phyloP scores from a whole-genome alignment of 1,140 invertebrate species.

The Amyelois transitella region DNA sequence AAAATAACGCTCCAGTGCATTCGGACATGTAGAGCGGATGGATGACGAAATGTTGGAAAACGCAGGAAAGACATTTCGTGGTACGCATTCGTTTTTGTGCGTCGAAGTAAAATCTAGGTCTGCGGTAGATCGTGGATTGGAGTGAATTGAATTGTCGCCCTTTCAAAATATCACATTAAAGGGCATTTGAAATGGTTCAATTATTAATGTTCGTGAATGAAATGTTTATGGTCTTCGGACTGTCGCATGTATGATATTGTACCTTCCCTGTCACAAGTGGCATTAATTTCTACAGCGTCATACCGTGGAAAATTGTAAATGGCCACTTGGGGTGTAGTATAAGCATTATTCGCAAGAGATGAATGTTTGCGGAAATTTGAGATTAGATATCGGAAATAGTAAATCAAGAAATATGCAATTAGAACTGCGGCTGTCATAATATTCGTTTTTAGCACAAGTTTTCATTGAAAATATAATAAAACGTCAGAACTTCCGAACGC shows the following conservation, averaged over 20 bases:
- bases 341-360: neutral
- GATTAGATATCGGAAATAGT: neutral
- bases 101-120: neutral
- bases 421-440: slow-evolving; percentile 6
- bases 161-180: too few relatives aligned
- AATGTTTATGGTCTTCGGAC: too few relatives aligned
- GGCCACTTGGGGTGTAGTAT: neutral
- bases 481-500: slow-evolving; percentile 8
- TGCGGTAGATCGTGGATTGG: too few relatives aligned
- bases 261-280: too few relatives aligned
- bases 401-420: slow-evolving; percentile 7
- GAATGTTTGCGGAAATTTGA: neutral
- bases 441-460: slow-evolving; percentile 12
- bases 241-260: too few relatives aligned
- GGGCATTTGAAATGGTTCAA: too few relatives aligned
- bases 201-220: too few relatives aligned
- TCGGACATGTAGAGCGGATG: neutral
- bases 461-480: slow-evolving; percentile 25
- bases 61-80: neutral
- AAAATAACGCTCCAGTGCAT: neutral
- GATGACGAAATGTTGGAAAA: neutral
- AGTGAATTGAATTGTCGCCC: too few relatives aligned
- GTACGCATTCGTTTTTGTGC: neutral
- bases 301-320: too few relatives aligned
- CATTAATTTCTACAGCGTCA: too few relatives aligned